Base-by-base conservation (phyloP, 2,113 vertebrate species). In the Rhea americana region DNA sequence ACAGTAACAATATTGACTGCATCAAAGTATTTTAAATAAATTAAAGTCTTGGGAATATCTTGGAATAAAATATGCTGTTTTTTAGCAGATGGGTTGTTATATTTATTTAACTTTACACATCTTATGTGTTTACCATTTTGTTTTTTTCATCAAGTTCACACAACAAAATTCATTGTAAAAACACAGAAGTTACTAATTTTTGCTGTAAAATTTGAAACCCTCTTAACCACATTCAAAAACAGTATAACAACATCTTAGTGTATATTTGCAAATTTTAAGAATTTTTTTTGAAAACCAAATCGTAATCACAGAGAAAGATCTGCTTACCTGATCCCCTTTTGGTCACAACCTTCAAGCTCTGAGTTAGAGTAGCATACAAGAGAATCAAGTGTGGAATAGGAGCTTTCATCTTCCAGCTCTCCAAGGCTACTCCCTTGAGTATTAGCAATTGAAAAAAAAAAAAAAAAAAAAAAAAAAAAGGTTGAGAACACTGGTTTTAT, bases 241-340 rank as follows among this genome's bases (percentile, higher is more conserved):
- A 81, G 37, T 24, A 11, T 3, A 79, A 61, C 41, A 75, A 39
- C 37, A 77, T 62, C 30, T 76, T 21, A 53, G 12, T 6, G 22
- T 6, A 26, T 15, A 50, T 39, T 59, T 51, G 26, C 14, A 87
- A 75, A 55, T 39, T 41, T 43, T 39, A 58, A 63, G 21, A 4
- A 20, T 17, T 56, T 65, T 74, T 72, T 93, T 85, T 21, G 5
- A 45, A 87, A 83, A 74, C 8, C 45, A 67, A 28, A 56, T 1
- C 1, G 0, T 72, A 90, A 91, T 4, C n/a, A 51, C 3, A 85
- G 35, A 94, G 56, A 43, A 83, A 91, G 30, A 63, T 89, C 82
- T 82, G 97, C 98, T 98, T 99, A 99, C 99, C 99, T 97, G 99
- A 99, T 95, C 99, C 99, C 97, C 99, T 98, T 97, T 99, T 99